Conservation (phyloP, 30 jellyfish, hydroid and myxozoan genomes). For the Sanderia malayensis region DNA sequence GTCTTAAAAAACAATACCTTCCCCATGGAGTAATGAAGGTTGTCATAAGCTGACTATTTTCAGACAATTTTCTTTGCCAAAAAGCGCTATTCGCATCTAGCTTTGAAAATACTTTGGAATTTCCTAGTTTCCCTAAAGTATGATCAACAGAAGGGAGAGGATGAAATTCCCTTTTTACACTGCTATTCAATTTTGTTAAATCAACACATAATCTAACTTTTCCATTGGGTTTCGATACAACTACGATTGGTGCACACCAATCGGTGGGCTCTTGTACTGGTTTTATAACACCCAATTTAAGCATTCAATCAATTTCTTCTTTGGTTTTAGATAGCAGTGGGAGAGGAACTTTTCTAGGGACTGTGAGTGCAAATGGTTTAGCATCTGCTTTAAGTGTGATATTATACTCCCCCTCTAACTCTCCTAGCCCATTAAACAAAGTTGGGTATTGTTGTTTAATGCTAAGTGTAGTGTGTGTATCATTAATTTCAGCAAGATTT, state of each 20-base stretch:
- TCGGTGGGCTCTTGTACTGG: slow-evolving; percentile 61
- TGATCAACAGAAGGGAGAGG: slow-evolving; percentile 42
- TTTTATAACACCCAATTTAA: slow-evolving; percentile 49
- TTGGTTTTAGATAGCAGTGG: slow-evolving; percentile 44
- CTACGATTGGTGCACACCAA: slow-evolving; percentile 69
- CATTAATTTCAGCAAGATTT: slow-evolving; percentile 11
- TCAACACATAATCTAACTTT: slow-evolving; percentile 63
- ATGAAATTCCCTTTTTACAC: slow-evolving; percentile 56
- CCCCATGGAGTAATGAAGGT: slow-evolving; percentile 53
- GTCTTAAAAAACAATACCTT: slow-evolving; percentile 48
- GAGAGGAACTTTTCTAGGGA: slow-evolving; percentile 60
- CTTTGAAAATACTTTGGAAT: slow-evolving; percentile 37
- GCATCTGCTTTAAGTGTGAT: slow-evolving; percentile 20
- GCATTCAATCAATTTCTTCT: slow-evolving; percentile 56
- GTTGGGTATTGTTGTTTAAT: slow-evolving; percentile 11
- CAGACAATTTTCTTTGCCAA: slow-evolving; percentile 58
- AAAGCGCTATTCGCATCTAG: slow-evolving; percentile 68
- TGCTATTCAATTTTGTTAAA: slow-evolving; percentile 35
- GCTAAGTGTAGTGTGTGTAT: background rate
- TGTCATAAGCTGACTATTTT: slow-evolving; percentile 28
- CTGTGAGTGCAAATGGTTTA: slow-evolving; percentile 44
- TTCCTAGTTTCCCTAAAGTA: slow-evolving; percentile 7
- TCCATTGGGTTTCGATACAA: slow-evolving; percentile 37
- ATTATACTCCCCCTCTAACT: slow-evolving; percentile 32
- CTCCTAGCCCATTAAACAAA: slow-evolving; percentile 25